Evolutionary conservation across 2,888 invertebrate genomes (phyloP).

Genomic region (Ernsta delagoae): DNA sequence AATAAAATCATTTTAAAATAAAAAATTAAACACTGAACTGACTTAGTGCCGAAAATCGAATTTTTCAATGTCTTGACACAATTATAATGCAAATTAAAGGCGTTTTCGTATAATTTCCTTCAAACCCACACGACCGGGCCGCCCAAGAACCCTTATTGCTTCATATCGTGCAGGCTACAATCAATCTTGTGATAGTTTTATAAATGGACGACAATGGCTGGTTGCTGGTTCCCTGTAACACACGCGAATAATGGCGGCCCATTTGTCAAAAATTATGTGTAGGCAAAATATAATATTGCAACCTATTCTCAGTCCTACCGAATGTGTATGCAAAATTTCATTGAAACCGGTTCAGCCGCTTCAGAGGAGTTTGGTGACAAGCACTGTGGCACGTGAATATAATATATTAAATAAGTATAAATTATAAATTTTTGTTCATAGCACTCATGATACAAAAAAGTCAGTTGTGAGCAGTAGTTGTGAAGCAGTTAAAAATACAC

Average conservation of each 20-base stretch:
- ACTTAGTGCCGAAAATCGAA: neutral
- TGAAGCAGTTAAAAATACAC: too few species aligned
- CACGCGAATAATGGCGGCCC: constrained; percentile 1
- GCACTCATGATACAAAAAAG: too few species aligned
- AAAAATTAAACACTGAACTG: too few species aligned
- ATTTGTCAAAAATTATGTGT: constrained; percentile 16
- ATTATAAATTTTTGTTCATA: too few species aligned
- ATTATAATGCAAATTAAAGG: constrained; percentile 28
- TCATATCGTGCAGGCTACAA: constrained; percentile 25
- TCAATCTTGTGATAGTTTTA: constrained; percentile 35
- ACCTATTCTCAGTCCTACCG: too few species aligned
- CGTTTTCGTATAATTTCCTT: constrained; percentile 21
- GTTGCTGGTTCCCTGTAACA: neutral
- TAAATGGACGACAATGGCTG: constrained; percentile 13
- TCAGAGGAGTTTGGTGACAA: too few species aligned
- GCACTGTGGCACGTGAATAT: too few species aligned
- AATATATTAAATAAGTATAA: too few species aligned
- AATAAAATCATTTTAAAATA: too few species aligned
- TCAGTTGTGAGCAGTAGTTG: too few species aligned
- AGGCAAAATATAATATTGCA: neutral
- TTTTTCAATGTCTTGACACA: constrained; percentile 24
- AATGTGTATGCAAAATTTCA: too few species aligned
- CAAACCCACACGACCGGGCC: neutral
- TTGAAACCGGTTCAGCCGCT: too few species aligned
- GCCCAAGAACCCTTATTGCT: constrained; percentile 20